Conservation (phyloP, 1,140 invertebrate species). For the Babylonia areolata region DNA sequence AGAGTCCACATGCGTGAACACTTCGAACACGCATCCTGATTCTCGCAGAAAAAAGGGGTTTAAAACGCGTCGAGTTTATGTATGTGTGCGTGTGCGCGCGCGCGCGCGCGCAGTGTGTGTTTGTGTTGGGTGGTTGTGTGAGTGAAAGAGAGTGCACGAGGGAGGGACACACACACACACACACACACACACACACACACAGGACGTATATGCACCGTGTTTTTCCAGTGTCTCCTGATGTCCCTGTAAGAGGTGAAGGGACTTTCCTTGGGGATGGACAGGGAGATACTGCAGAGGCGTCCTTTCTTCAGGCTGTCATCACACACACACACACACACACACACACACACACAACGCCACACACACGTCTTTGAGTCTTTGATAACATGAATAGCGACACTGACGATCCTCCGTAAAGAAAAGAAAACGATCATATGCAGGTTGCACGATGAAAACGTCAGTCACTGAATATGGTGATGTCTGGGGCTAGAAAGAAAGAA, state of each 20-base stretch:
- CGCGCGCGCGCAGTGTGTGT: too few relatives aligned
- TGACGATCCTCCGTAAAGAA: too few relatives aligned
- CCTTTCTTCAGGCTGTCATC: slow-evolving; percentile 31
- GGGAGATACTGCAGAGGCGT: slow-evolving; percentile 11
- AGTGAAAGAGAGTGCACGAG: too few relatives aligned
- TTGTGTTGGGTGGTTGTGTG: too few relatives aligned
- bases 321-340: not conserved
- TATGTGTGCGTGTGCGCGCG: too few relatives aligned
- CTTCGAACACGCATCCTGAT: not conserved
- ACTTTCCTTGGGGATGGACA: slow-evolving; percentile 26
- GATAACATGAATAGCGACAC: too few relatives aligned
- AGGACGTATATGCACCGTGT: slow-evolving; percentile 57
- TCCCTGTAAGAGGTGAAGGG: slow-evolving; percentile 61
- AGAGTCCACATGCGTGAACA: too few relatives aligned
- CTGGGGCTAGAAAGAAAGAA: not conserved
- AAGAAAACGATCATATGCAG: too few relatives aligned
- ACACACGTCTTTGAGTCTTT: too few relatives aligned
- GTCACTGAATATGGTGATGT: not conserved
- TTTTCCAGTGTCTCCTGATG: slow-evolving; percentile 73
- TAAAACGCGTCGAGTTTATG: too few relatives aligned
- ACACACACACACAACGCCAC: not conserved
- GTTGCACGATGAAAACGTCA: not conserved
- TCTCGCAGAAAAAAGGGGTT: not conserved
- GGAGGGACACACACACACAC: not conserved
- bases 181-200: slow-evolving; percentile 9